These are phyloP conservation scores for Therioaphis trifolii DNA, from an alignment of 2,888 invertebrate species.

Conservation along the genomic window DNA sequence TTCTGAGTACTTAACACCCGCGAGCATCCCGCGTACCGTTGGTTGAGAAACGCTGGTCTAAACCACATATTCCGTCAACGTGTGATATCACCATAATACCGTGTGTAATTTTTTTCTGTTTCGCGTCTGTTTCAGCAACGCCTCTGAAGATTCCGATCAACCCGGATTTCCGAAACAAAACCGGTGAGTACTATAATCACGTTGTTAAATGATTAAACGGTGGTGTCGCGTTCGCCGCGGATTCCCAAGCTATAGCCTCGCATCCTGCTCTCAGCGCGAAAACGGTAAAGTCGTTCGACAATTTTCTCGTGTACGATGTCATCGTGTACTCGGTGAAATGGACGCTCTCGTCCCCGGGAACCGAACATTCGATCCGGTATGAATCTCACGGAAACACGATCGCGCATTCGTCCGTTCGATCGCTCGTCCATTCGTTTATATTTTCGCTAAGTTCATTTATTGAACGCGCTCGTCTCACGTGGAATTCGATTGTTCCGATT, in stretches of 20 bases:
- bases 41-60: too few species aligned
- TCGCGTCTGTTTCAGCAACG: constrained; percentile 46
- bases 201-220: not conserved
- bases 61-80: too few species aligned
- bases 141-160: constrained; percentile 58
- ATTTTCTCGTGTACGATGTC: not conserved
- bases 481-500: not conserved
- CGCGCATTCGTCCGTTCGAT: not conserved
- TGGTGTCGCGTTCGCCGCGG: not conserved
- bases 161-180: constrained; percentile 71
- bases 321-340: too few species aligned
- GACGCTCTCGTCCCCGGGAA: too few species aligned
- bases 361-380: too few species aligned
- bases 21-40: not conserved
- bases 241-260: not conserved
- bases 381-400: too few species aligned
- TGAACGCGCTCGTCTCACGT: not conserved
- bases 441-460: not conserved
- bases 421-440: not conserved
- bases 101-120: not conserved
- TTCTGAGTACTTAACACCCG: not conserved
- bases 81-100: too few species aligned
- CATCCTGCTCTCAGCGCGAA: not conserved
- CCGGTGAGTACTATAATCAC: constrained; percentile 72
- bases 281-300: not conserved